Conservation (phyloP, 2,888 invertebrate genomes). For the Tiliacea aurago region DNA sequence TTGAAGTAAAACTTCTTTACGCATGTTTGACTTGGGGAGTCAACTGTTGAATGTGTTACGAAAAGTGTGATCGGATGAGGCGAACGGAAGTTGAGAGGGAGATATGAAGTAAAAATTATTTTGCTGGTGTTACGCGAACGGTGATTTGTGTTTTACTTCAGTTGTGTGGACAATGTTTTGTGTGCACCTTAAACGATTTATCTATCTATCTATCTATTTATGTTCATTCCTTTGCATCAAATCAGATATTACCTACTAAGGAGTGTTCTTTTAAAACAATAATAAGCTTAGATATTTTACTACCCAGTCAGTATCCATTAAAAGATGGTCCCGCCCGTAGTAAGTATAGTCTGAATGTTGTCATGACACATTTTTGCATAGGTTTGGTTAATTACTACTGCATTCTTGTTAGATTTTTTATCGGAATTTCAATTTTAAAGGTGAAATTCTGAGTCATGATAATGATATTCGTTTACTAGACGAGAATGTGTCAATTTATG, state of each 20-base stretch:
- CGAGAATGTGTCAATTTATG: background rate
- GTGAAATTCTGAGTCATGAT: constrained; percentile 56
- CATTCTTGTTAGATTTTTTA: constrained; percentile 37
- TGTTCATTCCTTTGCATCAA: background rate
- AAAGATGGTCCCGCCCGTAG: background rate
- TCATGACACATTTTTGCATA: constrained; percentile 50
- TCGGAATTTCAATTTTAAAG: constrained; percentile 37
- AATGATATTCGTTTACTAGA: constrained; percentile 21
- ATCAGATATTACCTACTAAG: background rate
- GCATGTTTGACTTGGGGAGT: too few species aligned
- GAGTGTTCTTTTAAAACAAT: background rate
- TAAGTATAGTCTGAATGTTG: background rate
- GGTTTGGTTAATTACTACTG: constrained; percentile 44
- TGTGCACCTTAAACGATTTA: too few species aligned
- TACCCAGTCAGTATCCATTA: background rate
- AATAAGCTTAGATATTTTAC: background rate
- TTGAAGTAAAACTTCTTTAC: too few species aligned
- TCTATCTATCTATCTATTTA: background rate
- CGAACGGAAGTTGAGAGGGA: too few species aligned
- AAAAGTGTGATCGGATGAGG: too few species aligned
- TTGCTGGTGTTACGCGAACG: too few species aligned
- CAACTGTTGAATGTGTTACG: too few species aligned
- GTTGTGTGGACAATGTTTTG: too few species aligned
- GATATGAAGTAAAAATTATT: too few species aligned
- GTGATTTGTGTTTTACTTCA: too few species aligned